Conservation (phyloP, 1,140 invertebrate genomes). For the Anthonomus grandis region DNA sequence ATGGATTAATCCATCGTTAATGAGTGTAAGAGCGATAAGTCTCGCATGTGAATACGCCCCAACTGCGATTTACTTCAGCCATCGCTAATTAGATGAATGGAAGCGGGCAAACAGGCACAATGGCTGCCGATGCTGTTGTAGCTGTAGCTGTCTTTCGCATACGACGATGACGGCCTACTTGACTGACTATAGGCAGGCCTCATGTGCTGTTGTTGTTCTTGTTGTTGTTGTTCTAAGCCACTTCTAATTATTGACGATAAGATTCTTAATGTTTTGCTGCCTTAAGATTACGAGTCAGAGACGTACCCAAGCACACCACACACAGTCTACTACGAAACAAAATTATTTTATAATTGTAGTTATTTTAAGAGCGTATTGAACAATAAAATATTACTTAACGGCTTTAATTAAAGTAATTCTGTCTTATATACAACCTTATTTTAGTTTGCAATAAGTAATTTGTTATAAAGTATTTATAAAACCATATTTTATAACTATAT, state of each 20-base stretch:
- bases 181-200: conserved; percentile 34
- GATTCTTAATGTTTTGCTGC: no score
- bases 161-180: conserved; percentile 36
- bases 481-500: no score
- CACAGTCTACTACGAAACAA: no score
- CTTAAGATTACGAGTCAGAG: no score
- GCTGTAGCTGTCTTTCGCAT: conserved; percentile 24
- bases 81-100: conserved; percentile 47
- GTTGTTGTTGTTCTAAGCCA: conserved; percentile 34
- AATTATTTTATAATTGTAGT: no score
- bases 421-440: no score
- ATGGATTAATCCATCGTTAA: conserved; percentile 42
- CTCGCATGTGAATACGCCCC: conserved; percentile 40
- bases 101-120: conserved; percentile 29
- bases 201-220: conserved; percentile 35
- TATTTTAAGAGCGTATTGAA: no score
- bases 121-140: conserved; percentile 10
- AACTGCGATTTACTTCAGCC: conserved; percentile 39
- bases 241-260: conserved; percentile 36
- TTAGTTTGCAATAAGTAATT: no score
- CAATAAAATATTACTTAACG: no score
- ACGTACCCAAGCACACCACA: no score
- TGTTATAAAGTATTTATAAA: no score
- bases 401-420: no score
- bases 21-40: conserved; percentile 47